phyloP scores from a whole-genome alignment of 2,797 vertebrate species.

The Acanthiza pusilla region DNA sequence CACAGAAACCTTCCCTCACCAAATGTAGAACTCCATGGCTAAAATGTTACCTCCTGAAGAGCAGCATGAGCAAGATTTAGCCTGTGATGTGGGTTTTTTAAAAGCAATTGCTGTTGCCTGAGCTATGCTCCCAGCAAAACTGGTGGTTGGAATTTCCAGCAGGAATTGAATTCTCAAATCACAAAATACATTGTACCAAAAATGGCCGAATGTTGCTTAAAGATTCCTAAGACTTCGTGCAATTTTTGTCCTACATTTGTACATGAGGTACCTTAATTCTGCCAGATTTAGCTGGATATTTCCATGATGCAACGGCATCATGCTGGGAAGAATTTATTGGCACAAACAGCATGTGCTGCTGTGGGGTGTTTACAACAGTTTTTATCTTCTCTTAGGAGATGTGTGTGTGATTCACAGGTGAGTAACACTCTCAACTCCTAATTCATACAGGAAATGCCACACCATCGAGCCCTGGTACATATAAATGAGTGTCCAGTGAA shows the following conservation, averaged over 20 bases:
- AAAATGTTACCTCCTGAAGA: background rate
- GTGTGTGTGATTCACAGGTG: background rate
- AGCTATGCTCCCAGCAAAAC: background rate
- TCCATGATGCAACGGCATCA: background rate
- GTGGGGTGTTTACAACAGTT: background rate
- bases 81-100: background rate
- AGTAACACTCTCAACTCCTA: fast-evolving
- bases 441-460: background rate
- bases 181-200: background rate
- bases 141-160: background rate
- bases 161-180: background rate
- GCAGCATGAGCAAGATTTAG: background rate
- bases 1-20: background rate
- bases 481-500: background rate
- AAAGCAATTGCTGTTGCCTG: background rate
- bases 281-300: background rate
- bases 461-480: background rate
- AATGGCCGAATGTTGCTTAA: background rate
- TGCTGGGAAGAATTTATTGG: background rate
- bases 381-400: background rate
- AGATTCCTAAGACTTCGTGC: background rate
- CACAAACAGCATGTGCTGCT: background rate
- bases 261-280: background rate
- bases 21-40: background rate
- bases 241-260: background rate